Base-by-base conservation (phyloP, 2,113 vertebrate species). In the Apaloderma vittatum region DNA sequence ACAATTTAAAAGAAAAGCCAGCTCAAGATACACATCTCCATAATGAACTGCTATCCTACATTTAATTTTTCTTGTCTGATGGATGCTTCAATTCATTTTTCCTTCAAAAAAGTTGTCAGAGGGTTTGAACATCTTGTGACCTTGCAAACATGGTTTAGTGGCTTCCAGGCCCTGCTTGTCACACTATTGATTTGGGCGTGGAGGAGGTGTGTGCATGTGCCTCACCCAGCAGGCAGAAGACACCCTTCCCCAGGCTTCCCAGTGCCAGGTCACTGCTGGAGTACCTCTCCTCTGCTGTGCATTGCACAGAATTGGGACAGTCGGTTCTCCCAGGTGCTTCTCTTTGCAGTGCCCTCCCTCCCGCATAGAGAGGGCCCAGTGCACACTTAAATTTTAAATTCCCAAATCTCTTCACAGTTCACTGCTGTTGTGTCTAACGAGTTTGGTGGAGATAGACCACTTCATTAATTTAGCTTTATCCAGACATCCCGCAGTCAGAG, bases 251-350 rank as follows among this genome's bases (percentile, higher is more conserved):
- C 15, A 17, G 45, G 32, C 34, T 46, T 34, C 9, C 13, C 29
- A 23, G 46, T 24, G 54, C 34, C 58, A 40, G 40, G 24, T 27
- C n/a, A 24, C 9, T 1, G 0, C 9, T 15, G 54, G 58, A 52
- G 4, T 7, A n/a, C 30, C 16, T 30, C 74, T 43, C 51, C 37
- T 26, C 9, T 29, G 34, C 36, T 57, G n/a, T 16, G 24, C 21
- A 5, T n/a, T 1, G 0, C 62, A 26, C 49, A 12, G 49, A 30
- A 12, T 24, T 1, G 3, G 16, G 49, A 12, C 55, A 46, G 66
- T 7, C 2, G 1, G 63, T n/a, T 43, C 43, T 36, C 40, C 61
- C 43, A 12, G 6, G 27, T 15, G 32, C 32, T 63, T 43, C 30
- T 20, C 57, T 51, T 46, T 34, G 45, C 58, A 26, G 51, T 4